Evolutionary conservation across 2,113 vertebrate genomes (phyloP).

Genomic region (Macheiramphus alcinus): DNA sequence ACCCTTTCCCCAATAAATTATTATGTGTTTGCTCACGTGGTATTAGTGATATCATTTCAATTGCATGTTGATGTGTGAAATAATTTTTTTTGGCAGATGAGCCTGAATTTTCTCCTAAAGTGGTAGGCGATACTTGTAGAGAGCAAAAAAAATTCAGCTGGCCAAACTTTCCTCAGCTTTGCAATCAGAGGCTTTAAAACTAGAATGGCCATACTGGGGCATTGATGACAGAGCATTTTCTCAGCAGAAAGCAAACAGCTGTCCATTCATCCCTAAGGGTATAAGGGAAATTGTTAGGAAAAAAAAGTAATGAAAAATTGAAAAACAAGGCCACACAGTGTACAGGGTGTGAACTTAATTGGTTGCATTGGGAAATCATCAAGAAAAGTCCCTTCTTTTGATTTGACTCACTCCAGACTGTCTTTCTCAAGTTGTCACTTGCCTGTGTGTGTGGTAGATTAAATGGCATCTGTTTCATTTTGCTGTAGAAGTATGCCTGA

Average conservation of each 20-base stretch:
- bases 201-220: background rate
- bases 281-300: background rate
- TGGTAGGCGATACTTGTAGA: background rate
- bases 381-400: background rate
- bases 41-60: background rate
- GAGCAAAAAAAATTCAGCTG: background rate
- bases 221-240: background rate
- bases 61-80: background rate
- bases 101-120: background rate
- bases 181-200: background rate
- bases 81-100: background rate
- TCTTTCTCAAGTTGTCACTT: constrained; percentile 11
- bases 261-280: background rate
- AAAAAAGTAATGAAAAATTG: background rate
- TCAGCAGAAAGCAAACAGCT: background rate
- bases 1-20: background rate
- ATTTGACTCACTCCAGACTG: constrained; percentile 20
- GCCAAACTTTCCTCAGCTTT: background rate
- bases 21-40: background rate
- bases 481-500: background rate
- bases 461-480: background rate
- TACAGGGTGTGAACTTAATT: constrained; percentile 20
- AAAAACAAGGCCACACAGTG: background rate
- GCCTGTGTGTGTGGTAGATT: background rate
- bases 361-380: constrained; percentile 30